Percentiles rank a stretch among this genome's conserved stretches.
phyloP scores from a whole-genome alignment of 2,797 vertebrate species.

The Paramormyrops hopkinsi region DNA sequence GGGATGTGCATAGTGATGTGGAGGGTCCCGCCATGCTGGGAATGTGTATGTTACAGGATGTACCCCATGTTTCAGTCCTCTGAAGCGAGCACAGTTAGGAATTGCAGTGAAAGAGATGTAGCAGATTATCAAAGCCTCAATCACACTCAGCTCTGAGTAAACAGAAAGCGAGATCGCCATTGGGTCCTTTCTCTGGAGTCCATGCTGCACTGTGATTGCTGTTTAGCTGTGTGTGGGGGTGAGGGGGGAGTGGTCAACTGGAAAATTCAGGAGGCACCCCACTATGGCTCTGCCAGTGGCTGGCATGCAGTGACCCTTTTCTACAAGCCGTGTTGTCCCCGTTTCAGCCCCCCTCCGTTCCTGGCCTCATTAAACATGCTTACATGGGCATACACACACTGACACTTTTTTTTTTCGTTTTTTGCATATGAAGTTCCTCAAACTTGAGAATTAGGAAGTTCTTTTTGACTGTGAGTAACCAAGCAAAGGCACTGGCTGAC shows the following conservation, averaged over 20 bases:
- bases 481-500: not conserved
- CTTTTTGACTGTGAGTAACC: not conserved
- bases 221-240: not conserved
- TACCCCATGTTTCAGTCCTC: not conserved
- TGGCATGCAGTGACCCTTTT: not conserved
- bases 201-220: not conserved
- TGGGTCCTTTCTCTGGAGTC: not conserved
- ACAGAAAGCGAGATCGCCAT: not conserved
- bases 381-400: not conserved
- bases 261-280: not conserved
- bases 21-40: not conserved
- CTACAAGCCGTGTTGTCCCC: not conserved
- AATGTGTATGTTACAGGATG: not conserved
- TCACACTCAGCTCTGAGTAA: not conserved
- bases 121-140: not conserved
- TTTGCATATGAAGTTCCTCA: slow-evolving; percentile 21
- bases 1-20: not conserved
- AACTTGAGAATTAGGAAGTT: slow-evolving; percentile 22
- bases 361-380: not conserved
- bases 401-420: not conserved
- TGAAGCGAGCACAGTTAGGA: not conserved
- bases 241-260: not conserved
- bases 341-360: not conserved
- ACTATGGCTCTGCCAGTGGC: not conserved
- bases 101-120: not conserved